Percentiles rank a stretch among this genome's conserved stretches.
These are phyloP conservation scores for Calyptommatus sinebrachiatus DNA, from an alignment of 2,113 vertebrate genomes.

Conservation along the genomic window DNA sequence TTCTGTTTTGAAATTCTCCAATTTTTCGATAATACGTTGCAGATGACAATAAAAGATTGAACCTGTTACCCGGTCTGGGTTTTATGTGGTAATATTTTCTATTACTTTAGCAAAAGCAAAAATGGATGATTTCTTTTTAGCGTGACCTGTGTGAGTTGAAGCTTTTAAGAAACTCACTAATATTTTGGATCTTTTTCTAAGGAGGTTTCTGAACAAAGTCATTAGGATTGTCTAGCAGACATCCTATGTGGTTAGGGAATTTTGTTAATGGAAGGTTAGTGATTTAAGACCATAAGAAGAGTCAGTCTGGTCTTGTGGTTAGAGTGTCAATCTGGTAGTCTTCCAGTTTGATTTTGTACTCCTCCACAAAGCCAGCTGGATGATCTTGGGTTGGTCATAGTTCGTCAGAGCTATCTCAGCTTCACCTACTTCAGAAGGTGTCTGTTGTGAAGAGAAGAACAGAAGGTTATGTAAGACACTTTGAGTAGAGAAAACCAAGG, in stretches of 20 bases:
- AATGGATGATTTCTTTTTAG: background rate
- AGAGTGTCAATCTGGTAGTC: too few relatives aligned
- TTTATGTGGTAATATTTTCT: background rate
- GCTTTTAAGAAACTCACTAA: background rate
- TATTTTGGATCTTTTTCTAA: background rate
- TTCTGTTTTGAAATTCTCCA: background rate
- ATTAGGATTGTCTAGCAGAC: background rate
- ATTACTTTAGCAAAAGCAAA: background rate
- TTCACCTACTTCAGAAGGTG: too few relatives aligned
- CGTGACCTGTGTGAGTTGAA: background rate
- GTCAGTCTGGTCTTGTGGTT: too few relatives aligned
- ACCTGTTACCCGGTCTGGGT: background rate
- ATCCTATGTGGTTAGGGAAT: conserved; percentile 18
- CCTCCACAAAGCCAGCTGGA: too few relatives aligned
- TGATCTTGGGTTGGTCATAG: too few relatives aligned
- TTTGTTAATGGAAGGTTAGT: background rate
- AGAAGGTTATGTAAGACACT: too few relatives aligned
- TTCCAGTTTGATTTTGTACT: too few relatives aligned
- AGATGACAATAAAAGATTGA: background rate
- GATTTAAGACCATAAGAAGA: too few relatives aligned
- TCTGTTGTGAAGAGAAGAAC: too few relatives aligned
- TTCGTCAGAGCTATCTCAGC: too few relatives aligned
- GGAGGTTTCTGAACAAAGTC: background rate
- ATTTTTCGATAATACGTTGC: background rate
- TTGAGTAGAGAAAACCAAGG: too few relatives aligned